phyloP scores from a whole-genome alignment of 2,888 invertebrate genomes.

The Hydroisotoma schaefferi region DNA sequence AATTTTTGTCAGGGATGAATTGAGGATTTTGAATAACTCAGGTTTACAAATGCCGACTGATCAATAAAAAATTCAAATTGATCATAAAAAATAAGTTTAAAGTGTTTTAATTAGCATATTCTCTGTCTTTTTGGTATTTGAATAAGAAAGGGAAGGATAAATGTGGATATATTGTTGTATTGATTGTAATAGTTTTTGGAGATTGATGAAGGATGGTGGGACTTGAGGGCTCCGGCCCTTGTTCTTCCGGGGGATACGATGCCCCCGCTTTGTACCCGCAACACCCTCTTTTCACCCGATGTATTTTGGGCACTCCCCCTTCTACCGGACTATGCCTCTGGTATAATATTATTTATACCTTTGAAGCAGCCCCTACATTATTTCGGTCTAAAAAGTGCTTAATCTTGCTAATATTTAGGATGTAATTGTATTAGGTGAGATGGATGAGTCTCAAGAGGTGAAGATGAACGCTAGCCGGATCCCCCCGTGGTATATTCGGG shows the following conservation, averaged over 20 bases:
- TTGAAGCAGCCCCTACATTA: no score
- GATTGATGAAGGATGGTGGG: conserved; percentile 49
- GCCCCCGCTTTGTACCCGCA: conserved; percentile 49
- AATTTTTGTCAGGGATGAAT: no score
- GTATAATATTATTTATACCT: conserved; percentile 21
- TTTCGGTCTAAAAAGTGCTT: no score
- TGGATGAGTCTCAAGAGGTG: not conserved
- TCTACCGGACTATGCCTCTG: conserved; percentile 47
- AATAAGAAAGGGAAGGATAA: no score
- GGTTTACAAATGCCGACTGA: no score
- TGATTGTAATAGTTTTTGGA: conserved; percentile 49
- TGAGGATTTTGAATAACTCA: no score
- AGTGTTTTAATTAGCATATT: no score
- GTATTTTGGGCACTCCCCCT: conserved; percentile 50
- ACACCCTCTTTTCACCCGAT: conserved; percentile 49
- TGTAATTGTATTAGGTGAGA: no score
- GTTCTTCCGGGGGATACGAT: conserved; percentile 49
- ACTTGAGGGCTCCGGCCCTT: conserved; percentile 48
- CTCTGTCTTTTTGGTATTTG: no score
- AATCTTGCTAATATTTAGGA: no score
- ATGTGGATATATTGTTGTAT: no score
- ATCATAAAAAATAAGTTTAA: not conserved
- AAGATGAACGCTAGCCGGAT: conserved; percentile 34
- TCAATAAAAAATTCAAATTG: not conserved
- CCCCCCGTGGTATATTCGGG: conserved; percentile 48